phyloP scores from a whole-genome alignment of 2,888 invertebrate species.

The Prosopocoilus inquinatus region DNA sequence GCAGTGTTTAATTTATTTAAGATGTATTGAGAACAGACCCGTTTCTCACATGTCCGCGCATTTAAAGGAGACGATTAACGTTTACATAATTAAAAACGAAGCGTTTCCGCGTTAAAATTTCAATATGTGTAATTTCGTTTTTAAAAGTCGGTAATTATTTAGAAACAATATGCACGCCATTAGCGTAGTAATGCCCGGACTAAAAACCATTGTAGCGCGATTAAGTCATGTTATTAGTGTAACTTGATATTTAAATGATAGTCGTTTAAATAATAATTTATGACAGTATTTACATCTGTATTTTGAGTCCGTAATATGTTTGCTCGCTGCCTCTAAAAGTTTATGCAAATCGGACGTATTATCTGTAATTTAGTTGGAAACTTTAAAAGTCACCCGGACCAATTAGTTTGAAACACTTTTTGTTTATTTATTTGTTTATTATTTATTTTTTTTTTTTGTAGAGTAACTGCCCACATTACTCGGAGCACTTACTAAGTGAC shows the following conservation, averaged over 20 bases:
- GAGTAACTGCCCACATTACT: no score
- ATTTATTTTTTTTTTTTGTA: no score
- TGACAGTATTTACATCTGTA: slow-evolving; percentile 19
- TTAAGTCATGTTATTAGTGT: background rate
- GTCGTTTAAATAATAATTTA: slow-evolving; percentile 19
- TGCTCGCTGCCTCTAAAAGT: background rate
- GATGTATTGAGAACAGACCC: background rate
- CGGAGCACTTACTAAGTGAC: no score
- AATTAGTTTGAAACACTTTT: no score
- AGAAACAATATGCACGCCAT: background rate
- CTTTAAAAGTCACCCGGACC: no score
- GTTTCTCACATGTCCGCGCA: no score
- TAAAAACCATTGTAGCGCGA: background rate
- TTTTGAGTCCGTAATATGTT: background rate
- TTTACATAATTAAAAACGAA: no score
- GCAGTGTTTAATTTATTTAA: background rate
- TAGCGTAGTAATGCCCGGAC: background rate
- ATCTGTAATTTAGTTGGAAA: background rate
- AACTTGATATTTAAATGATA: slow-evolving; percentile 14
- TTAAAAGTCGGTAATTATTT: background rate
- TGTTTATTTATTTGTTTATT: no score
- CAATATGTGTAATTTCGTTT: background rate
- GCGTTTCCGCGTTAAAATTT: no score
- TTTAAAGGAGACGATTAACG: background rate
- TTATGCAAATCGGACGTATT: background rate